Evolutionary conservation across 2,888 invertebrate genomes (phyloP).

Genomic region (Xestia rhomboidea): DNA sequence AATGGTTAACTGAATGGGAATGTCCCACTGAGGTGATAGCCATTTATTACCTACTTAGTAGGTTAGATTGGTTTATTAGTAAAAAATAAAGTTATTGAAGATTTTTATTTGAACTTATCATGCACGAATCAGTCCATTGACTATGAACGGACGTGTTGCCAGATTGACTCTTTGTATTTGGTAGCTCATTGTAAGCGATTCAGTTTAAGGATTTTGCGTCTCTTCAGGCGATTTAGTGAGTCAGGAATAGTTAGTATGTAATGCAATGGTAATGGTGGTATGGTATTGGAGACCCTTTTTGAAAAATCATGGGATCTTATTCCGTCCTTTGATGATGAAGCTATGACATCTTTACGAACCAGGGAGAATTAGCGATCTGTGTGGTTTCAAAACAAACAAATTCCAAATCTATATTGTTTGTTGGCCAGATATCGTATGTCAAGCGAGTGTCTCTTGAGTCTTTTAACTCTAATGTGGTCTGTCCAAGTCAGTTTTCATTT

Average conservation of each 20-base stretch:
- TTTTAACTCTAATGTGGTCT: neutral
- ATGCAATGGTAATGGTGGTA: neutral
- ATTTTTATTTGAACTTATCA: too few species aligned
- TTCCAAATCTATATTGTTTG: neutral
- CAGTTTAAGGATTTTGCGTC: neutral
- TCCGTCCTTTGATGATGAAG: neutral
- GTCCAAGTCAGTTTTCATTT: neutral
- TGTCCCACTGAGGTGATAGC: slow-evolving; percentile 82
- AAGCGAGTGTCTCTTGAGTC: too few species aligned
- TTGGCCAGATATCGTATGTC: neutral
- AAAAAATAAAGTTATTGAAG: neutral
- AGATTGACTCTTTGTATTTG: neutral
- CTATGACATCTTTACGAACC: neutral
- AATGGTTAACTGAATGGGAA: slow-evolving; percentile 84
- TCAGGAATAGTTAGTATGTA: too few species aligned
- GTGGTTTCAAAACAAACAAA: too few species aligned
- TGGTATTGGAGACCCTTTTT: neutral
- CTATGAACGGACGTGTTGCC: too few species aligned
- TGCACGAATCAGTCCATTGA: neutral
- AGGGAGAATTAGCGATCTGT: neutral
- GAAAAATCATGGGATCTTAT: too few species aligned
- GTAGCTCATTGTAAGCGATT: neutral
- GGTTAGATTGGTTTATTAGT: neutral
- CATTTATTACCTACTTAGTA: neutral
- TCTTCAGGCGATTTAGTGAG: neutral